Evolutionary conservation across 2,113 vertebrate species (phyloP).

Genomic region (Malurus elegans): DNA sequence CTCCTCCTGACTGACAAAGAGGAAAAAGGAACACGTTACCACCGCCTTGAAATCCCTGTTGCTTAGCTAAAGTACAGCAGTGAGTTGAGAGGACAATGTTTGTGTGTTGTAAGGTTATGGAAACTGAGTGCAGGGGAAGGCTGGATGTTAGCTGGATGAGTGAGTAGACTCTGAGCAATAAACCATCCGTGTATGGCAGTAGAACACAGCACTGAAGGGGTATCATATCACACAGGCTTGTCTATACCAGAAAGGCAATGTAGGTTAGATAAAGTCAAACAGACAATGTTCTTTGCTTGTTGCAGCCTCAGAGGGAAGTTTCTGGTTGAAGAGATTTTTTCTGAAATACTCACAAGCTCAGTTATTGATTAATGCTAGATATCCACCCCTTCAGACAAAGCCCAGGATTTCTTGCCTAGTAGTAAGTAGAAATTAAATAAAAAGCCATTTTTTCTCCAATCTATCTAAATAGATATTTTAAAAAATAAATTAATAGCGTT

Average conservation of each 20-base stretch:
- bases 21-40: background rate
- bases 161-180: conserved; percentile 13
- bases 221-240: background rate
- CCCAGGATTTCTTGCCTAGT: background rate
- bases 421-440: background rate
- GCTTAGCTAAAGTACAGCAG: background rate
- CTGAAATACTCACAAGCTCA: background rate
- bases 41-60: background rate
- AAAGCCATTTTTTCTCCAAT: background rate
- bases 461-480: background rate
- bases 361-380: conserved; percentile 24
- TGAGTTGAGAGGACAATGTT: background rate
- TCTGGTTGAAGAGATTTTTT: conserved; percentile 8
- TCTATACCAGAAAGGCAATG: background rate
- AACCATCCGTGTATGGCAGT: background rate
- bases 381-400: background rate
- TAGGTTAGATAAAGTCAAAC: background rate
- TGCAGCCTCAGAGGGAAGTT: background rate
- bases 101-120: background rate
- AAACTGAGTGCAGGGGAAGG: background rate
- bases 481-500: background rate
- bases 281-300: background rate
- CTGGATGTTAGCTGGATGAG: background rate
- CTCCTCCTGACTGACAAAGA: background rate
- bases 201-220: background rate